Conservation (phyloP, 2,888 invertebrate species). For the Timema cristinae region DNA sequence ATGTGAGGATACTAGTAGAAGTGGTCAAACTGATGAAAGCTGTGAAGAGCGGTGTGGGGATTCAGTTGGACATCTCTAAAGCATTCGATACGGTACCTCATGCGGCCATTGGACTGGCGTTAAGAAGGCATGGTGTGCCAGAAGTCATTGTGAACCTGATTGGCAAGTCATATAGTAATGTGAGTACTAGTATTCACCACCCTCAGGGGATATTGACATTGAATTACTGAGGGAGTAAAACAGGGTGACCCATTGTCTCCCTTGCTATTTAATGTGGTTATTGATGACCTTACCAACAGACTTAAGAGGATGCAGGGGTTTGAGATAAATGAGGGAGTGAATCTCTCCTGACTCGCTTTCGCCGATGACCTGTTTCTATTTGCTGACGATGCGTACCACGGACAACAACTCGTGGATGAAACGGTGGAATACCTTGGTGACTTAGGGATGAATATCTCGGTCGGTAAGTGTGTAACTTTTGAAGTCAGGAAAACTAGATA, state of each 20-base stretch:
- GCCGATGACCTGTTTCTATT: constrained; percentile 29
- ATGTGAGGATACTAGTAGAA: too few relatives aligned
- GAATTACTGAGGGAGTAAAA: constrained; percentile 23
- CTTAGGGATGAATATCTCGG: constrained; percentile 24
- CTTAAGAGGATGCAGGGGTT: constrained; percentile 20
- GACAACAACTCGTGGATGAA: not conserved
- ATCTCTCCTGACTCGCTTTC: constrained; percentile 25
- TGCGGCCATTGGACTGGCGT: not conserved
- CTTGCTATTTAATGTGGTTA: constrained; percentile 28
- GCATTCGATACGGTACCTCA: too few relatives aligned
- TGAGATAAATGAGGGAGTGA: not conserved
- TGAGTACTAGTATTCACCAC: not conserved
- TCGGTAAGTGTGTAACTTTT: constrained; percentile 18
- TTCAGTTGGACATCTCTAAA: too few relatives aligned
- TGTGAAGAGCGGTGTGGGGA: too few relatives aligned
- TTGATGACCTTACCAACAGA: constrained; percentile 26
- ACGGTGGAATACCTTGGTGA: not conserved
- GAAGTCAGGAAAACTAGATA: constrained; percentile 16
- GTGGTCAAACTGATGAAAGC: too few relatives aligned
- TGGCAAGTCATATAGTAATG: not conserved
- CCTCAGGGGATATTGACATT: not conserved
- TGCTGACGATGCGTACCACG: constrained; percentile 8
- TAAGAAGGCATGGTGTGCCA: not conserved
- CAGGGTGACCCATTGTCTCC: constrained; percentile 31
- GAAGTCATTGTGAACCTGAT: constrained; percentile 22